A percentile compares a stretch with the other conserved stretches of the same genome.
Evolutionary conservation across 2,797 vertebrate genomes (phyloP).

Genomic region (Lagorchestes hirsutus): DNA sequence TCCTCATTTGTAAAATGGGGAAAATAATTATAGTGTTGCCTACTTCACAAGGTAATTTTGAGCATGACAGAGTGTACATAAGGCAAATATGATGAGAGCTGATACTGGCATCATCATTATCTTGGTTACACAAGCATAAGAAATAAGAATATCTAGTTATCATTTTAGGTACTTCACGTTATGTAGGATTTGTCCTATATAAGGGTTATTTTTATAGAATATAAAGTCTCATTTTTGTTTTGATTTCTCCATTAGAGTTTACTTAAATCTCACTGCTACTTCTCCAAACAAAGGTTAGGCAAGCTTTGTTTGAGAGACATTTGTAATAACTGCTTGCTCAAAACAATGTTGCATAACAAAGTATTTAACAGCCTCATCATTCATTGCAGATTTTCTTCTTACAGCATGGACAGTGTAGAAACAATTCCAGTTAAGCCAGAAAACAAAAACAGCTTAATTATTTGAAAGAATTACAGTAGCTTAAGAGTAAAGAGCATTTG

Average conservation of each 20-base stretch:
- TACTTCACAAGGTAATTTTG: background rate
- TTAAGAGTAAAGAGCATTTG: background rate
- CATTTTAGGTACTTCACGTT: conserved; percentile 43
- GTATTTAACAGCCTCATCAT: conserved; percentile 48
- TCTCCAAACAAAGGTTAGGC: conserved; percentile 56
- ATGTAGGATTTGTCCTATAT: conserved; percentile 39
- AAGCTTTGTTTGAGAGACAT: conserved; percentile 1
- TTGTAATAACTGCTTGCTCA: conserved; percentile 51
- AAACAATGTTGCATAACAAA: conserved; percentile 41
- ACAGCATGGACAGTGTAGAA: conserved; percentile 55
- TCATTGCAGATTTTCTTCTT: conserved; percentile 53
- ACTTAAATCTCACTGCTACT: conserved; percentile 28
- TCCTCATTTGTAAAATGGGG: background rate
- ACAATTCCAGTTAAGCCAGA: conserved; percentile 38
- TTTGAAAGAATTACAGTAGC: conserved; percentile 31
- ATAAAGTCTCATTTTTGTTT: conserved; percentile 50
- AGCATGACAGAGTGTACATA: background rate
- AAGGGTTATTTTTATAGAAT: conserved; percentile 28
- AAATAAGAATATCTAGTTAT: background rate
- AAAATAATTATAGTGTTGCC: background rate
- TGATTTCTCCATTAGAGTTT: conserved; percentile 41
- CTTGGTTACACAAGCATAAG: background rate
- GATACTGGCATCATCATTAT: background rate
- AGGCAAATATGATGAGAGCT: background rate
- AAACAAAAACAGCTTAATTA: conserved; percentile 49